phyloP scores from a whole-genome alignment of 2,113 vertebrate species.

The Notechis scutatus region DNA sequence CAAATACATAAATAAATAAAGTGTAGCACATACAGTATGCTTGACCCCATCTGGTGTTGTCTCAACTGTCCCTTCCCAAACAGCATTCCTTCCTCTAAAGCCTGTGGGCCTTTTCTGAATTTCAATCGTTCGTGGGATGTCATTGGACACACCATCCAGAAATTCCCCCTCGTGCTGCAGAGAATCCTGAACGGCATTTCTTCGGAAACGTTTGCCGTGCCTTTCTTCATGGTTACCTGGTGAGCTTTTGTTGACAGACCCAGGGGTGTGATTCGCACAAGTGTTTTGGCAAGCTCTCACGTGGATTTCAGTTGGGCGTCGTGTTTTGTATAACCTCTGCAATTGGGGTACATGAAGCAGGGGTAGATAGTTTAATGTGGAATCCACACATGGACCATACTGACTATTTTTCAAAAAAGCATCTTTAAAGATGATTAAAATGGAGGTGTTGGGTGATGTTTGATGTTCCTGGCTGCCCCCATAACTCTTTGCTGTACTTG shows the following conservation, averaged over 20 bases:
- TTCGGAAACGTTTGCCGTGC: conserved; percentile 89
- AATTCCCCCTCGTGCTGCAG: conserved; percentile 66
- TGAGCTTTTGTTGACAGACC: conserved; percentile 52
- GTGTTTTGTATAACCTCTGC: neutral
- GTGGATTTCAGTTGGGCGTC: neutral
- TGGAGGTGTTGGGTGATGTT: no score
- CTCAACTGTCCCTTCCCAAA: conserved; percentile 8
- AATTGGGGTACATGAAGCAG: no score
- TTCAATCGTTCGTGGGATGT: conserved; percentile 83
- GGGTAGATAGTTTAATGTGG: no score
- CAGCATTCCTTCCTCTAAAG: conserved; percentile 85
- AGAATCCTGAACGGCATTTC: conserved; percentile 70
- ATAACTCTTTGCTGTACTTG: no score
- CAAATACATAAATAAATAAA: neutral
- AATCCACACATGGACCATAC: no score
- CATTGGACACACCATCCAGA: conserved; percentile 65
- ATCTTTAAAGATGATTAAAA: no score
- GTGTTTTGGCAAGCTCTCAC: neutral
- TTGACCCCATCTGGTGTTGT: neutral
- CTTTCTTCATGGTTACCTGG: conserved; percentile 90
- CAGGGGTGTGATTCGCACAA: neutral
- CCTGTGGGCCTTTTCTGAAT: conserved; percentile 87
- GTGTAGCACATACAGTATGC: neutral
- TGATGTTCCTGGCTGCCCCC: no score
- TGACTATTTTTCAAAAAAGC: no score